Evolutionary conservation across 1,140 invertebrate species (phyloP).

Genomic region (Aphis craccivora): DNA sequence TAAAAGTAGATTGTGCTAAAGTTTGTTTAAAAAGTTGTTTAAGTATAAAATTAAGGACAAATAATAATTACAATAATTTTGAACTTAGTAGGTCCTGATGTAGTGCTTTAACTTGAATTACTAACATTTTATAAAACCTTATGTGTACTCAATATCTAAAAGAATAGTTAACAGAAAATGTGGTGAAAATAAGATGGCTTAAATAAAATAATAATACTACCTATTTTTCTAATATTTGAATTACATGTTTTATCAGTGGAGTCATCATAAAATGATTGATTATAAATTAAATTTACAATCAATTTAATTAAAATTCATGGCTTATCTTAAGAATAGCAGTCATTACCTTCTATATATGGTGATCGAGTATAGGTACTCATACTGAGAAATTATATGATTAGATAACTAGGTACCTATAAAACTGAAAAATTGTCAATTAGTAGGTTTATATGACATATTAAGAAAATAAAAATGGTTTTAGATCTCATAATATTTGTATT

Average conservation of each 20-base stretch:
- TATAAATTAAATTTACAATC: not conserved
- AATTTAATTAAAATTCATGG: not conserved
- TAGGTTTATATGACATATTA: not conserved
- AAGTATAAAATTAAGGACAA: not conserved
- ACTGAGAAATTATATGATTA: not conserved
- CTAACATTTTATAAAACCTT: not conserved
- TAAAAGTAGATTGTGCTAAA: not conserved
- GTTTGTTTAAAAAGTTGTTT: not conserved
- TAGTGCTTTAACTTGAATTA: not conserved
- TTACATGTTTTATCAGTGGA: not conserved
- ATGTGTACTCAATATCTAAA: not conserved
- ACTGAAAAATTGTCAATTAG: not conserved
- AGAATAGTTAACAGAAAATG: not conserved
- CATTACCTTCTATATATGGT: not conserved
- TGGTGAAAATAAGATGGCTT: not conserved
- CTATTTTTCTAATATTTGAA: not conserved
- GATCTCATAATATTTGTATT: not conserved
- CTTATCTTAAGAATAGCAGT: not conserved
- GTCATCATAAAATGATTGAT: not conserved
- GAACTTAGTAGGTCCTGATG: not conserved
- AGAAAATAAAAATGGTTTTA: too few species aligned
- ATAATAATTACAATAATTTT: not conserved
- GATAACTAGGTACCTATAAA: not conserved
- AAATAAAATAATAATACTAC: not conserved
- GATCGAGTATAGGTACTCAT: not conserved